Evolutionary conservation across 2,888 invertebrate species (phyloP).

Genomic region (Oscheius sp.): DNA sequence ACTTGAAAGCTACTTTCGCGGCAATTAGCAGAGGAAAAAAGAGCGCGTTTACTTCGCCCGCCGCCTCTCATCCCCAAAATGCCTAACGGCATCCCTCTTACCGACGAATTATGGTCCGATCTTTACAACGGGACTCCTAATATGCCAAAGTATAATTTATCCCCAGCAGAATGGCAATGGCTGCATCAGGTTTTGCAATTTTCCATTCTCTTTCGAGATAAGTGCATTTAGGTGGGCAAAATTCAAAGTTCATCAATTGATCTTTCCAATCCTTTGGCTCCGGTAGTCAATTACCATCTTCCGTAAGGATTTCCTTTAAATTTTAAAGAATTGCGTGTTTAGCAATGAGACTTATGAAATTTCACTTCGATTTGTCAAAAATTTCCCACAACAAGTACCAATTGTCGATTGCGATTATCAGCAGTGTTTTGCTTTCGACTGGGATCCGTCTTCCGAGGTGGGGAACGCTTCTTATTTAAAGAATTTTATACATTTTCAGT

Average conservation of each 20-base stretch:
- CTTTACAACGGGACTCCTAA: background rate
- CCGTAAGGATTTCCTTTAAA: too few relatives aligned
- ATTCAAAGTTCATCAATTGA: background rate
- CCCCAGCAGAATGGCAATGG: background rate
- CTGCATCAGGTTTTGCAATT: constrained; percentile 10
- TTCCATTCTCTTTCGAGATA: background rate
- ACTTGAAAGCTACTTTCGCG: too few relatives aligned
- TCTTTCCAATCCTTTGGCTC: background rate
- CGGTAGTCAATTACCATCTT: background rate
- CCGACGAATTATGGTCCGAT: constrained; percentile 5
- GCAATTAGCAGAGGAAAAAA: too few relatives aligned
- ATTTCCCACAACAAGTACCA: constrained; percentile 20
- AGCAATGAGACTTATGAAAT: constrained; percentile 23
- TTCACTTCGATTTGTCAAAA: background rate
- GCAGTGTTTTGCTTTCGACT: constrained; percentile 22
- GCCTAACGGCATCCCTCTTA: background rate
- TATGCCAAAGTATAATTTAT: background rate
- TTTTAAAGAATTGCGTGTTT: background rate
- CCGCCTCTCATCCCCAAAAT: background rate
- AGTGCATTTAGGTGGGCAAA: background rate
- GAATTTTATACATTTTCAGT: background rate
- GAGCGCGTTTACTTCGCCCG: too few relatives aligned
- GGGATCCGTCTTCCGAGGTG: background rate
- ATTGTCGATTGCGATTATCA: constrained; percentile 22
- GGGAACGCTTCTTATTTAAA: background rate